A percentile compares a stretch with the other conserved stretches of the same genome.
Evolutionary conservation across 2,797 vertebrate genomes (phyloP).

Genomic region (Leptodactylus fallax): DNA sequence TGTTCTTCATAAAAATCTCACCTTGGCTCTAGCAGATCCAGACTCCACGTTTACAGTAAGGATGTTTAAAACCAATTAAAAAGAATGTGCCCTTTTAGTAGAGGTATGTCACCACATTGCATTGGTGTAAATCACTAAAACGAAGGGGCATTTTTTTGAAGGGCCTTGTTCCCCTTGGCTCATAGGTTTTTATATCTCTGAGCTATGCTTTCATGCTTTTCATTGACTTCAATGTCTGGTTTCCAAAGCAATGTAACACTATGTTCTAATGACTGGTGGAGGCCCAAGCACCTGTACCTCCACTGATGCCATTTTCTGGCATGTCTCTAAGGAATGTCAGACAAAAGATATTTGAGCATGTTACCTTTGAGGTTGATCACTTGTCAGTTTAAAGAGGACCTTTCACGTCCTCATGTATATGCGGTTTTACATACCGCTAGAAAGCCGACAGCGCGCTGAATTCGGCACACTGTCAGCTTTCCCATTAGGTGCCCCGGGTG

Average conservation of each 20-base stretch:
- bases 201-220: too few species aligned
- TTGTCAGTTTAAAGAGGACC: not conserved
- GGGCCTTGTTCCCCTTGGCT: too few species aligned
- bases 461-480: too few species aligned
- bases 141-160: not conserved
- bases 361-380: not conserved
- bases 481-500: too few species aligned
- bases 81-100: not conserved
- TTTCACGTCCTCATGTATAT: too few species aligned
- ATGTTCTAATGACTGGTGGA: too few species aligned
- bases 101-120: not conserved
- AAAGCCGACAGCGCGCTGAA: too few species aligned
- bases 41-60: slow-evolving; percentile 88
- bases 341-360: not conserved
- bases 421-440: too few species aligned
- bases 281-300: not conserved
- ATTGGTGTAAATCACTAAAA: not conserved
- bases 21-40: slow-evolving; percentile 80
- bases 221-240: too few species aligned
- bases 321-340: not conserved
- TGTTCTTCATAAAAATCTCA: slow-evolving; percentile 83
- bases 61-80: not conserved
- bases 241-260: not conserved
- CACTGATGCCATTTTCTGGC: not conserved
- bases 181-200: not conserved